Evolutionary conservation across 2,113 vertebrate species (phyloP).

Genomic region (Hassar affinis): DNA sequence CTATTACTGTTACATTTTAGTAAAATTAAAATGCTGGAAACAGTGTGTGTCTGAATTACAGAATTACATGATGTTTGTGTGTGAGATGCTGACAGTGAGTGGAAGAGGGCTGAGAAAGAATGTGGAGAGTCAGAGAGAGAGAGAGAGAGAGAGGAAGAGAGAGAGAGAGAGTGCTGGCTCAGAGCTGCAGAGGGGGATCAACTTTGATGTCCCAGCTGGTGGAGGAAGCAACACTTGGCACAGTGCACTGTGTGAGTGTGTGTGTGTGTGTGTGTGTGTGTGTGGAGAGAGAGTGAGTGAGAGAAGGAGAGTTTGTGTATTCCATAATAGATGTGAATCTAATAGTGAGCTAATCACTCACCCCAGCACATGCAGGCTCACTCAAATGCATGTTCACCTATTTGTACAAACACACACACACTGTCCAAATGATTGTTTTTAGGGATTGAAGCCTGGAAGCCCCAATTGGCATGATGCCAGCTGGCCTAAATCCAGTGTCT

Average conservation of each 20-base stretch:
- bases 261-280: constrained; percentile 41
- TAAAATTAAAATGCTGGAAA: neutral
- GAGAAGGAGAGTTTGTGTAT: constrained; percentile 46
- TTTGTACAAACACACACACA: constrained; percentile 44
- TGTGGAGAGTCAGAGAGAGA: neutral
- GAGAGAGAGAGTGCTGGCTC: constrained; percentile 57
- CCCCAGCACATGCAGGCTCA: constrained; percentile 50
- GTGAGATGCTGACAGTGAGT: neutral
- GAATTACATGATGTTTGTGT: neutral
- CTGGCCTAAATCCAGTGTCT: constrained; percentile 70
- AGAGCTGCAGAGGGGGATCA: constrained; percentile 59
- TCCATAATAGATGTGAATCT: constrained; percentile 49
- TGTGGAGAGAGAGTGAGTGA: constrained; percentile 27
- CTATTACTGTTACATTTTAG: neutral
- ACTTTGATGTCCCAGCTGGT: constrained; percentile 69
- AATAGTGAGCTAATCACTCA: constrained; percentile 54
- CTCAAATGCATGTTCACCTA: constrained; percentile 52
- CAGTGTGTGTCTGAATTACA: neutral
- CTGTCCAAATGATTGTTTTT: constrained; percentile 79
- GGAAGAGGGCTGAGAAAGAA: constrained; percentile 24
- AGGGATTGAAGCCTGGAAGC: constrained; percentile 76
- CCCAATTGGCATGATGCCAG: constrained; percentile 69
- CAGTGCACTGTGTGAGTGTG: constrained; percentile 15
- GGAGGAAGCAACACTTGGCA: constrained; percentile 54
- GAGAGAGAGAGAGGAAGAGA: constrained; percentile 15